These are phyloP conservation scores for Amblyjoppa fuscipennis DNA, from an alignment of 2,888 invertebrate species.

Conservation along the genomic window DNA sequence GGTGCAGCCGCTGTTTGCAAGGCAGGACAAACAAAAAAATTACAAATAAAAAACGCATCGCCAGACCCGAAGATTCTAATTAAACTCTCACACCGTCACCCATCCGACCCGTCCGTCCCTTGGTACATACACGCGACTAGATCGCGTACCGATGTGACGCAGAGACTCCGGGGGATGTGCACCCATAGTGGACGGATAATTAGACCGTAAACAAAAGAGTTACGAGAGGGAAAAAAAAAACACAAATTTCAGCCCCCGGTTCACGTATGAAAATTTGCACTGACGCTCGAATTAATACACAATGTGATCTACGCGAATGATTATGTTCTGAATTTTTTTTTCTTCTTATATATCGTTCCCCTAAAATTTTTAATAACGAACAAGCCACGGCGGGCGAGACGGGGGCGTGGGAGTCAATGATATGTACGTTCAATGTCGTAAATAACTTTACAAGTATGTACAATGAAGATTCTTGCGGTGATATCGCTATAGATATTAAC, in stretches of 20 bases:
- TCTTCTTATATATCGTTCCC: constrained; percentile 20
- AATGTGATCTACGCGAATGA: not conserved
- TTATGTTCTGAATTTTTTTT: not conserved
- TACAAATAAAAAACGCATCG: constrained; percentile 45
- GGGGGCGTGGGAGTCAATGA: constrained; percentile 50
- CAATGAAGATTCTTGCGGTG: constrained; percentile 65
- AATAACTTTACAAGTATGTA: constrained; percentile 64
- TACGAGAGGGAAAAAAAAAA: not conserved
- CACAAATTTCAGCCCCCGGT: not conserved
- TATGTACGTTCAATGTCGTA: constrained; percentile 61
- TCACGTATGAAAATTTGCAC: not conserved
- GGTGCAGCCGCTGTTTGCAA: constrained; percentile 57
- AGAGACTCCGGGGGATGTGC: constrained; percentile 8
- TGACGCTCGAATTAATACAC: not conserved
- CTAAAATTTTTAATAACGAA: constrained; percentile 34
- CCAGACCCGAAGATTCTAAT: constrained; percentile 45
- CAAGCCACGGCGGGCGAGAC: constrained; percentile 43
- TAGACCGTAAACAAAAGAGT: not conserved
- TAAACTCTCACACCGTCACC: constrained; percentile 30
- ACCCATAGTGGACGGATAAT: not conserved
- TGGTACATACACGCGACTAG: constrained; percentile 1
- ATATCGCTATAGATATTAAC: constrained; percentile 23
- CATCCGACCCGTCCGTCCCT: constrained; percentile 1
- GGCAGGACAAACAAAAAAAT: constrained; percentile 52
- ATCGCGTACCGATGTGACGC: constrained; percentile 12